These are phyloP conservation scores for Pyrocephalus nanus DNA, from an alignment of 2,797 vertebrate species.

Conservation along the genomic window DNA sequence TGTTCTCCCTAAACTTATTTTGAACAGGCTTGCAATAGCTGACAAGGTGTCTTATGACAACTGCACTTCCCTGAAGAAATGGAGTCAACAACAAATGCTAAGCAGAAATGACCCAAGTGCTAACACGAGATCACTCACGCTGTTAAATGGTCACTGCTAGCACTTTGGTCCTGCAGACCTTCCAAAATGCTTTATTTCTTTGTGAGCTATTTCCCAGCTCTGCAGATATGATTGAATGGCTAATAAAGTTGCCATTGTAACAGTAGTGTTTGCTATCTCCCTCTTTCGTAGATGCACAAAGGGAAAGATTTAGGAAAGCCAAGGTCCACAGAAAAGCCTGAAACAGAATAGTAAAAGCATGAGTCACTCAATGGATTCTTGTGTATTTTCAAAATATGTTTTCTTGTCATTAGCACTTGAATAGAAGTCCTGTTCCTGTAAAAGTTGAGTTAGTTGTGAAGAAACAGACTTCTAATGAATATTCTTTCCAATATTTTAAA, in stretches of 20 bases:
- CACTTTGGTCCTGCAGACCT: neutral
- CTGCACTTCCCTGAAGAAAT: neutral
- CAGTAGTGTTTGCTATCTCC: neutral
- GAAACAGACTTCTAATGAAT: neutral
- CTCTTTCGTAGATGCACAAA: neutral
- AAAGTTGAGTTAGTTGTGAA: neutral
- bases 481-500: neutral
- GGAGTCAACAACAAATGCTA: neutral
- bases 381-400: rapidly evolving
- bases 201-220: neutral
- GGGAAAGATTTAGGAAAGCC: neutral
- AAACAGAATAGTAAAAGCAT: neutral
- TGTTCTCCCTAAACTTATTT: neutral
- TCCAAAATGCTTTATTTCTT: neutral
- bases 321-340: neutral
- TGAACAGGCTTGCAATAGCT: neutral
- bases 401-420: neutral
- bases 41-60: neutral
- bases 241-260: neutral
- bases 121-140: rapidly evolving
- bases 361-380: neutral
- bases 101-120: neutral
- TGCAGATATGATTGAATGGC: neutral
- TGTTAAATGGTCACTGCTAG: neutral
- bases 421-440: rapidly evolving